Evolutionary conservation across 2,797 vertebrate genomes (phyloP).

Genomic region (Acanthiza pusilla): DNA sequence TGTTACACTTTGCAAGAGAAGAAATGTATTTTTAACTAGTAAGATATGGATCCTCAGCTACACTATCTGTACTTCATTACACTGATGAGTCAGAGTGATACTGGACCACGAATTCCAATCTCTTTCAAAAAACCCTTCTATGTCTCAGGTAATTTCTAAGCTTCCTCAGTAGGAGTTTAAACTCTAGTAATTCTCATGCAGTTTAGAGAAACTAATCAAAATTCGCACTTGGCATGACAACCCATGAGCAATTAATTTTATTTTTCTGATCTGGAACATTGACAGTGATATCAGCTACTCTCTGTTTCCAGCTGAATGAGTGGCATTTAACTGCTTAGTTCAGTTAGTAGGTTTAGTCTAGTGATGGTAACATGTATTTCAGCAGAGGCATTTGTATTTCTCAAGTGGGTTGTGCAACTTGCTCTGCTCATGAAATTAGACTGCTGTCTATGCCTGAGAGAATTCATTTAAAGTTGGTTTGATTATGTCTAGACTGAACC

Average conservation of each 20-base stretch:
- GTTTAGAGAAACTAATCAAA: neutral
- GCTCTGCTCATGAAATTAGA: slow-evolving; percentile 15
- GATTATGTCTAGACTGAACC: slow-evolving; percentile 28
- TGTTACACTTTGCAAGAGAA: neutral
- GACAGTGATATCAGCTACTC: neutral
- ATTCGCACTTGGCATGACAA: neutral
- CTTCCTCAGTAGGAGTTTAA: neutral
- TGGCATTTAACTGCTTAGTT: neutral
- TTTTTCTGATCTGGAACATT: neutral
- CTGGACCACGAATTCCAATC: neutral
- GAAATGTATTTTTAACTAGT: neutral
- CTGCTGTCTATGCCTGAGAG: slow-evolving; percentile 5
- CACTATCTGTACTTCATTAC: neutral
- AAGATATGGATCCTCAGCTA: neutral
- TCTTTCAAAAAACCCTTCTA: neutral
- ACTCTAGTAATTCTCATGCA: neutral
- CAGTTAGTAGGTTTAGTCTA: neutral
- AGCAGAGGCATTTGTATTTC: neutral
- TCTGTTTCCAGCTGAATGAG: neutral
- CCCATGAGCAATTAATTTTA: neutral
- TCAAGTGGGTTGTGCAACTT: neutral
- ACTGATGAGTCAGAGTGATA: neutral
- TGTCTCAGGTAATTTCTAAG: neutral
- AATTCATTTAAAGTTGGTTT: slow-evolving; percentile 38
- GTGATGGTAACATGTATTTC: neutral